Conservation (phyloP, 2,113 vertebrate species). For the Antechinus flavipes region DNA sequence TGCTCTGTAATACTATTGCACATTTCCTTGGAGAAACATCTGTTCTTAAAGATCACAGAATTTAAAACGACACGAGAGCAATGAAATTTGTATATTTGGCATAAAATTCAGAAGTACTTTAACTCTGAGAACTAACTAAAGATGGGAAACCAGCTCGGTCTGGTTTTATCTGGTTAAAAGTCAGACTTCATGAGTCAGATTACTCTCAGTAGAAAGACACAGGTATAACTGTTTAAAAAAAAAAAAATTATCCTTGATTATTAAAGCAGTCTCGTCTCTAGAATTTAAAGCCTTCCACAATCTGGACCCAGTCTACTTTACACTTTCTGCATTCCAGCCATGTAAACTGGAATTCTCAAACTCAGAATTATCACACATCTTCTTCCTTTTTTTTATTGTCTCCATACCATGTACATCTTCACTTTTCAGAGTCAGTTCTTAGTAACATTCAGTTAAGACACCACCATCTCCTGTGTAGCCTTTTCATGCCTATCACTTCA, state of each 20-base stretch:
- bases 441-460: background rate
- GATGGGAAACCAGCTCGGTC: background rate
- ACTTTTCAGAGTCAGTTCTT: background rate
- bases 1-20: background rate
- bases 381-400: background rate
- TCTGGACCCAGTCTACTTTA: background rate
- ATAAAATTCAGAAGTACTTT: background rate
- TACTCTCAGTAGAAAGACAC: background rate
- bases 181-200: background rate
- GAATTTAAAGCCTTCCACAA: background rate
- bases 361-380: background rate
- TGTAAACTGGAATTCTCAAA: background rate
- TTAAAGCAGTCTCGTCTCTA: background rate
- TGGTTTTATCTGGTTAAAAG: background rate
- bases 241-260: background rate
- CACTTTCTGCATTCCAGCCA: background rate
- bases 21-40: background rate
- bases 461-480: background rate
- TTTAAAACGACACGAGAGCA: background rate
- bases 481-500: background rate
- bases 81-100: background rate
- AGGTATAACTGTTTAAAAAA: background rate
- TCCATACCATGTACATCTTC: background rate
- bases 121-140: background rate
- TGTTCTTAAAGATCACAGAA: background rate